A percentile compares a stretch with the other conserved stretches of the same genome.
Conservation (phyloP, 1,140 invertebrate species). For the Carposina sasakii region DNA sequence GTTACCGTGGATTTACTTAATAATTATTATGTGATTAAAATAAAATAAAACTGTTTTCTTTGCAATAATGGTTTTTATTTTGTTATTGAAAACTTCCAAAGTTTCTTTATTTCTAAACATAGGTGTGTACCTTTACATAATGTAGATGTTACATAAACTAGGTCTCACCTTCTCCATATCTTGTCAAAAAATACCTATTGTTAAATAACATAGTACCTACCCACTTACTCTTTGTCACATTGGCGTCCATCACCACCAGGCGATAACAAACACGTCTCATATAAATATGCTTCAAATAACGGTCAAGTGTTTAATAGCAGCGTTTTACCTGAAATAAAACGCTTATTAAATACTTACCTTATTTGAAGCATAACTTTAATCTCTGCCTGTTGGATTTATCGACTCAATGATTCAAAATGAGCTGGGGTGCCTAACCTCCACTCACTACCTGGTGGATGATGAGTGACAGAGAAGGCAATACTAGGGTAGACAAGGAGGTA, state of each 20-base stretch:
- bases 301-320: slow-evolving; percentile 2
- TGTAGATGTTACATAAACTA: not conserved
- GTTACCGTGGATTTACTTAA: too few relatives aligned
- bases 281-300: not conserved
- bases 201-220: not conserved
- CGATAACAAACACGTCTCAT: slow-evolving; percentile 1
- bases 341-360: slow-evolving; percentile 13
- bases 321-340: slow-evolving; percentile 13
- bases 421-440: too few relatives aligned
- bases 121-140: not conserved
- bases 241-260: slow-evolving; percentile 2
- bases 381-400: not conserved
- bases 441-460: too few relatives aligned
- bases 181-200: not conserved
- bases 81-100: not conserved
- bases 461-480: too few relatives aligned
- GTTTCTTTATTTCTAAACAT: not conserved
- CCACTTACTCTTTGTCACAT: not conserved
- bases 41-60: too few relatives aligned
- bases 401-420: not conserved
- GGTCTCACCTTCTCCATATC: not conserved
- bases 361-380: slow-evolving; percentile 7
- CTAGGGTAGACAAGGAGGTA: too few relatives aligned
- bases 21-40: too few relatives aligned
- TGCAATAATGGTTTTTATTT: too few relatives aligned